phyloP scores from a whole-genome alignment of 2,797 vertebrate species.

The Chelonia mydas region DNA sequence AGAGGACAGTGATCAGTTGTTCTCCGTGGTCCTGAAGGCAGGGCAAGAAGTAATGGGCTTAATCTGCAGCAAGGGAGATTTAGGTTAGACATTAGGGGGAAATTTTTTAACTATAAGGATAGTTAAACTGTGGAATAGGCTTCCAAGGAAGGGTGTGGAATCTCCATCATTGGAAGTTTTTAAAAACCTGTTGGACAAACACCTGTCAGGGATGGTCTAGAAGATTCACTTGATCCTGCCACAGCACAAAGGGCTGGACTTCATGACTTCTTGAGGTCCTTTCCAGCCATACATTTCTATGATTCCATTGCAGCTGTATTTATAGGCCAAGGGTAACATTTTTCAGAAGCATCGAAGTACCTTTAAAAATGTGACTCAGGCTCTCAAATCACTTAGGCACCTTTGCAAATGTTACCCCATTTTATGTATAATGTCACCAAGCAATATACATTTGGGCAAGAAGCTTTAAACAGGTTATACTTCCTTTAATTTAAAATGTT shows the following conservation, averaged over 20 bases:
- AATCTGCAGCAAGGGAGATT: not conserved
- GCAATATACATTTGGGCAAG: not conserved
- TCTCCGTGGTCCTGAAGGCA: not conserved
- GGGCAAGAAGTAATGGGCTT: not conserved
- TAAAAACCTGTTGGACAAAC: not conserved
- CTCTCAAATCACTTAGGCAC: not conserved
- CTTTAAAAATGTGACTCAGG: constrained; percentile 45
- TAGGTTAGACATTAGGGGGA: not conserved
- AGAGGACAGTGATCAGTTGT: not conserved
- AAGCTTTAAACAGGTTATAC: not conserved
- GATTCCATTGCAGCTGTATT: constrained; percentile 26
- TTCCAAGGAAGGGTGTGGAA: not conserved
- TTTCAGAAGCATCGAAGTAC: not conserved
- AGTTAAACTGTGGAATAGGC: not conserved
- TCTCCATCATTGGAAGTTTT: not conserved
- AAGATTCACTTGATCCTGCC: not conserved
- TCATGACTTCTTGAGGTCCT: not conserved
- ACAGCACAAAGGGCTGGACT: not conserved
- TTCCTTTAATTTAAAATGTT: not conserved
- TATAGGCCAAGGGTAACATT: constrained; percentile 33
- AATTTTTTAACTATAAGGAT: not conserved
- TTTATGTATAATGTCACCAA: constrained; percentile 13
- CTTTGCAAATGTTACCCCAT: not conserved
- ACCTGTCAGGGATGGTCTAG: not conserved
- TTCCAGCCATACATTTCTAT: not conserved